Base-by-base conservation (phyloP, 2,888 invertebrate species). In the Aquatica leii region DNA sequence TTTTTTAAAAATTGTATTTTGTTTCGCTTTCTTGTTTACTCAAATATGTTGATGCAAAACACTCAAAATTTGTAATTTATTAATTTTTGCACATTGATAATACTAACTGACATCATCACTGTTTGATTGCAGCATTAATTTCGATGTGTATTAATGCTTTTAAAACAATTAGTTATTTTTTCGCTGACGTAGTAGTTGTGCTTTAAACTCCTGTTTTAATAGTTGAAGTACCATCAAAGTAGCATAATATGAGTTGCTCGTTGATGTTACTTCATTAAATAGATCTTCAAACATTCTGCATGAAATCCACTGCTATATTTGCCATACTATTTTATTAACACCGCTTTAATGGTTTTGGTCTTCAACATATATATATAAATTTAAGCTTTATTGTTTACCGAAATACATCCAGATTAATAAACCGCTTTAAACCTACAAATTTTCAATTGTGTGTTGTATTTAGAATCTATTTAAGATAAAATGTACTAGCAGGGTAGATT, bases 231-330 rank as follows among this genome's bases (percentile, higher is more conserved):
- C 49, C 58, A 62, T 64, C 51, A 62, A 66, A 65, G 62, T 58
- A 21, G 56, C 17, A 57, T 18, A n/a, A n/a, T n/a, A n/a, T n/a
- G n/a, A n/a, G n/a, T n/a, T n/a, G n/a, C n/a, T n/a, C 61, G 65
- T 55, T 54, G 51, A 57, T 62, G 65, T 49, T 55, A 59, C 59
- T 62, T 67, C 31, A 48, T 55, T 12, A 49, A 53, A 52, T 64
- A 77, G 78, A 78, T 79, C 78, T 80, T 81, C 82, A 82, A 82
- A 81, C 81, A 82, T 82, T 82, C 82, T 82, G 82, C 82, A 81
- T 82, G 81, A 73, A 70, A 69, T 67, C 71, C 71, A 71, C 70
- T 69, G 71, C 66, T 71, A 71, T 68, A 69, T 69, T 69, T 70
- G 73, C 73, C 68, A 69, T 67, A 72, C 66, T 69, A 68, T 68